Conservation (phyloP, 2,888 invertebrate genomes). For the Drosophila mercatorum region DNA sequence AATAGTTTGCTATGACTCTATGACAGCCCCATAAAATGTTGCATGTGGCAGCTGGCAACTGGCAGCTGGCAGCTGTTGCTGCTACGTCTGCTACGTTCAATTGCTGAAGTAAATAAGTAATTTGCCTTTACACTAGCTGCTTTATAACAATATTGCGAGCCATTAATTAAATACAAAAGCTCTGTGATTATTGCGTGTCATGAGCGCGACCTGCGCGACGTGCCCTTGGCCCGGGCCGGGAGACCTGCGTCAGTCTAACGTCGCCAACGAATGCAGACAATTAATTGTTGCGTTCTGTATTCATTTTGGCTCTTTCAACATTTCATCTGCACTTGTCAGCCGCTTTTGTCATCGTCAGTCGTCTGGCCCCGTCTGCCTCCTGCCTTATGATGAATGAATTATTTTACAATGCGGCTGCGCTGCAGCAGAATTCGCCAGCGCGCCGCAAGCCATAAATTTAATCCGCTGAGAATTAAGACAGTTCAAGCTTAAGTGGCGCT, state of each 20-base stretch:
- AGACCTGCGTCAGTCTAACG: constrained; percentile 26
- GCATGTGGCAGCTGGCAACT: constrained; percentile 13
- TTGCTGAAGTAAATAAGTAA: constrained; percentile 67
- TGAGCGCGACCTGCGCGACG: constrained; percentile 36
- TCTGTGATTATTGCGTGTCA: constrained; percentile 78
- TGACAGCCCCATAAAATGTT: constrained; percentile 51
- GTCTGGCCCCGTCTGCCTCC: neutral
- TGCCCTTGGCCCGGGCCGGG: constrained; percentile 21
- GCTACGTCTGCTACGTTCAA: constrained; percentile 67
- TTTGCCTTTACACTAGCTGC: constrained; percentile 54
- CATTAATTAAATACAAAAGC: constrained; percentile 76
- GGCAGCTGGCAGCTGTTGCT: constrained; percentile 5
- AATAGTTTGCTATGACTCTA: constrained; percentile 51
- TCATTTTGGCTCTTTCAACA: constrained; percentile 78
- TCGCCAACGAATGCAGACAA: constrained; percentile 59
- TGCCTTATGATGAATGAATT: constrained; percentile 76
- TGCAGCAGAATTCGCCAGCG: constrained; percentile 43
- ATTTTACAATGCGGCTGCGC: constrained; percentile 70
- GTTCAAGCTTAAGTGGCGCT: constrained; percentile 36
- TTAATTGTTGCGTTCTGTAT: constrained; percentile 77
- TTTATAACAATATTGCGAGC: constrained; percentile 68
- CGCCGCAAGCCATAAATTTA: constrained; percentile 47
- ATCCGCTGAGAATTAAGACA: constrained; percentile 60
- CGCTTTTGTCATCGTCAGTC: constrained; percentile 57
- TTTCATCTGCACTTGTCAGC: constrained; percentile 81